Evolutionary conservation across 2,888 invertebrate genomes (phyloP).

Genomic region (Philaethria dido): DNA sequence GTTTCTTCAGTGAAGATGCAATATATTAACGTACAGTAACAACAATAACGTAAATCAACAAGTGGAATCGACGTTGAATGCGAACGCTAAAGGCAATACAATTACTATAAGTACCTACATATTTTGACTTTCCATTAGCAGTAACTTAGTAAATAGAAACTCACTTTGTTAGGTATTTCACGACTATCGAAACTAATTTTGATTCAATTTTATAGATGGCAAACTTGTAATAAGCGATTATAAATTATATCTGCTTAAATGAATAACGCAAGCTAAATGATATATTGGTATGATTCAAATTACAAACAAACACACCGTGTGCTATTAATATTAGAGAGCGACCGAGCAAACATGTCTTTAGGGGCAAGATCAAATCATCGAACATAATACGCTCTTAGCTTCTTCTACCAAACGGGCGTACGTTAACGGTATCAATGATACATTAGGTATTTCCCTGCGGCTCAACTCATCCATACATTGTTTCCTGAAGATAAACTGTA

Average conservation of each 20-base stretch:
- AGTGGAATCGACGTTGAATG: constrained; percentile 51
- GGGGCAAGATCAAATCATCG: constrained; percentile 59
- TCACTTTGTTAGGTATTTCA: constrained; percentile 41
- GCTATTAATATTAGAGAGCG: constrained; percentile 18
- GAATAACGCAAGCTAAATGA: background rate
- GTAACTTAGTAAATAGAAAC: constrained; percentile 65
- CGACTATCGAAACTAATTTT: constrained; percentile 35
- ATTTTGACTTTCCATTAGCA: constrained; percentile 72
- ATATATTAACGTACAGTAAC: constrained; percentile 44
- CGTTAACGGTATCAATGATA: constrained; percentile 66
- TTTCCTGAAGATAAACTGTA: constrained; percentile 61
- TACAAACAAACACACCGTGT: constrained; percentile 8
- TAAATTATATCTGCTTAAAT: constrained; percentile 15
- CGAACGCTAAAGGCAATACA: constrained; percentile 58
- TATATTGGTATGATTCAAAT: constrained; percentile 1
- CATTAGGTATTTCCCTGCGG: constrained; percentile 57
- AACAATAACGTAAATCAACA: constrained; percentile 52
- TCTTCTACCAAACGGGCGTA: constrained; percentile 50
- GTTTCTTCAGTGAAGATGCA: constrained; percentile 30
- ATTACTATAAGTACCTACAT: constrained; percentile 59
- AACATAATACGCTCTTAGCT: constrained; percentile 59
- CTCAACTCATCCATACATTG: constrained; percentile 66
- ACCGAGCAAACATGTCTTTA: constrained; percentile 51
- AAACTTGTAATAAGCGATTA: constrained; percentile 14
- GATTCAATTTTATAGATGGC: constrained; percentile 13